A percentile compares a stretch with the other conserved stretches of the same genome.
Conservation (phyloP, 2,888 invertebrate species). For the Formica aserva region DNA sequence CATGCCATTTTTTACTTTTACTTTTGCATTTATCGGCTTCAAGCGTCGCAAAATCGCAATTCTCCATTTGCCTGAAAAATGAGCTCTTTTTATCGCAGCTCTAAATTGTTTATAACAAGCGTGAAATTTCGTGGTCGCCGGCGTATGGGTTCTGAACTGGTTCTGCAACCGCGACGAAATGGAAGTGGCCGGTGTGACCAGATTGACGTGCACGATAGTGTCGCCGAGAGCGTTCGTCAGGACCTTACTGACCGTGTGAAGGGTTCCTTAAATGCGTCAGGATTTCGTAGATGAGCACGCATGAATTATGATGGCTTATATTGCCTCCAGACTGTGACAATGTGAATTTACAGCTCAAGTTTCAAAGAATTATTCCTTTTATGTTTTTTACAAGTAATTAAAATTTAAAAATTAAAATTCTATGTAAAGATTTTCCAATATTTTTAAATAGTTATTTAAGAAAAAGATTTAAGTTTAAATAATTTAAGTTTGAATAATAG, state of each 20-base stretch:
- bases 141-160: constrained; percentile 44
- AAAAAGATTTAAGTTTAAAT: constrained; percentile 1
- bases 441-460: background rate
- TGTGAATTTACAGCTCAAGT: background rate
- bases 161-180: constrained; percentile 51
- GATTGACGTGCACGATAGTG: constrained; percentile 61
- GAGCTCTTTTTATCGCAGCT: constrained; percentile 34
- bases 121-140: constrained; percentile 54
- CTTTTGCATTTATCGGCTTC: background rate
- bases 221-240: constrained; percentile 61
- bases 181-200: constrained; percentile 56
- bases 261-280: constrained; percentile 49
- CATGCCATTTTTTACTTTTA: background rate
- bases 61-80: constrained; percentile 24
- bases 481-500: background rate
- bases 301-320: constrained; percentile 26
- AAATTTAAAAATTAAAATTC: too few relatives aligned
- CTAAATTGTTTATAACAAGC: constrained; percentile 64
- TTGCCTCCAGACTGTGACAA: background rate
- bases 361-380: background rate
- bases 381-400: background rate
- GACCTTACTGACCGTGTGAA: constrained; percentile 57
- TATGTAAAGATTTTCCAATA: background rate
- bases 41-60: constrained; percentile 32
- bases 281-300: constrained; percentile 37